Base-by-base conservation (phyloP, 2,888 invertebrate genomes). In the Oscheius sp. region DNA sequence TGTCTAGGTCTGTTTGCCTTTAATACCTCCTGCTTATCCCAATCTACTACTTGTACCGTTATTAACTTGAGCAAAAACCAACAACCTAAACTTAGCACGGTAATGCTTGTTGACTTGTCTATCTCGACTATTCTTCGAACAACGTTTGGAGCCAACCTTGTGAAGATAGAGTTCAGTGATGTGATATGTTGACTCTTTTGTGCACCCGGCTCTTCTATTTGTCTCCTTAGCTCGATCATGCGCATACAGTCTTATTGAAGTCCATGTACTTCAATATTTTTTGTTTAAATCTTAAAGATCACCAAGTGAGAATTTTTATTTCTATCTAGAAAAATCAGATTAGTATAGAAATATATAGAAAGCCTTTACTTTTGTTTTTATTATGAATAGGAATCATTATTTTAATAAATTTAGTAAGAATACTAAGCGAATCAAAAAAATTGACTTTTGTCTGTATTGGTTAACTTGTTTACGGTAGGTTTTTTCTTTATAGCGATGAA, bases 171-270 rank as follows among this genome's bases (percentile, higher is more conserved):
- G 55, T 55, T 34, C 34, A 34, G 55, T 55, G 55, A 55, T 55
- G 55, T 34, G 55, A 55, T 55, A 55, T 61, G 61, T 61, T 61
- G 61, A 61, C 61, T 61, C 45, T 57, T 57, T 57, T 37, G 42
- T 58, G 58, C 61, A 61, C 61, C 45, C n/a, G 45, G 45, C 31
- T 45, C 31, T 29, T 45, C 61, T 61, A 31, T 61, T 61, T 61
- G 61, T 61, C 61, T 61, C 61, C 45, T 61, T 45, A 42, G 61
- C 45, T 27, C 61, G 42, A 61, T 61, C 61, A 61, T 61, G 61
- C 25, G 61, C 61, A 61, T 61, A 42, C 61, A 45, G 61, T 61
- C 61, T 61, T 58, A 17, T 39, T 61, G 61, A 45, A 61, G 31
- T 42, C 42, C 37, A 58, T 55, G 55, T 33, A 55, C 29, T 29